A percentile compares a stretch with the other conserved stretches of the same genome.
phyloP scores from a whole-genome alignment of 2,888 invertebrate genomes.

The Netelia fuscicornis region DNA sequence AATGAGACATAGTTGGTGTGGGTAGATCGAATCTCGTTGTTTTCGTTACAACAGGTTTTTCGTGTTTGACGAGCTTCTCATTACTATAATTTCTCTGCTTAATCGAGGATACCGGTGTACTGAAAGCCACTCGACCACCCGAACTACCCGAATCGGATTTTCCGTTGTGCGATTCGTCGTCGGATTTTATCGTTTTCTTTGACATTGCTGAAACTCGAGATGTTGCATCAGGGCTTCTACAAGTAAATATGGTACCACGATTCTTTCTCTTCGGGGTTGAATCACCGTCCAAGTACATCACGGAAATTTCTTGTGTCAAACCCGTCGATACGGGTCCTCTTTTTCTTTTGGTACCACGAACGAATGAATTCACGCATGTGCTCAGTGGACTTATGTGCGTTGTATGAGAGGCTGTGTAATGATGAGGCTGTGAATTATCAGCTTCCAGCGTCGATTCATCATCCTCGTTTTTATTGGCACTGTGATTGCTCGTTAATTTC shows the following conservation, averaged over 20 bases:
- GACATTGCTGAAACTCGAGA: constrained; percentile 13
- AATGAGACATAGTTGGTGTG: constrained; percentile 65
- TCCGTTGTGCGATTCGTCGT: constrained; percentile 35
- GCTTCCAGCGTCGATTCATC: constrained; percentile 82
- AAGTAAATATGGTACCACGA: constrained; percentile 84
- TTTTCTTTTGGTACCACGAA: constrained; percentile 81
- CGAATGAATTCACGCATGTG: constrained; percentile 73
- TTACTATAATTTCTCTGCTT: constrained; percentile 73
- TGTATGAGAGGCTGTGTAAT: constrained; percentile 9
- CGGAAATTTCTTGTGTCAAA: constrained; percentile 90
- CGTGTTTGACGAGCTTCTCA: constrained; percentile 72
- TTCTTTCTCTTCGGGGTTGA: constrained; percentile 88
- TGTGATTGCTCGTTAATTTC: constrained; percentile 44
- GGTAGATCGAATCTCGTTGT: constrained; percentile 89
- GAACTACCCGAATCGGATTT: constrained; percentile 70
- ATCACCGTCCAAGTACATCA: constrained; percentile 88
- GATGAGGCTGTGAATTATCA: constrained; percentile 73
- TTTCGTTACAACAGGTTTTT: constrained; percentile 83
- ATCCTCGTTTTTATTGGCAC: constrained; percentile 70
- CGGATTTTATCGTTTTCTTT: constrained; percentile 56
- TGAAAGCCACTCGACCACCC: constrained; percentile 90
- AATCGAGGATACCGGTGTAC: constrained; percentile 90
- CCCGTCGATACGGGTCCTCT: constrained; percentile 85
- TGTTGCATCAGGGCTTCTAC: constrained; percentile 83
- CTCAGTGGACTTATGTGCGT: constrained; percentile 81